These are phyloP conservation scores for Pinctada fucata DNA, from an alignment of 2,888 invertebrate species.

Conservation along the genomic window DNA sequence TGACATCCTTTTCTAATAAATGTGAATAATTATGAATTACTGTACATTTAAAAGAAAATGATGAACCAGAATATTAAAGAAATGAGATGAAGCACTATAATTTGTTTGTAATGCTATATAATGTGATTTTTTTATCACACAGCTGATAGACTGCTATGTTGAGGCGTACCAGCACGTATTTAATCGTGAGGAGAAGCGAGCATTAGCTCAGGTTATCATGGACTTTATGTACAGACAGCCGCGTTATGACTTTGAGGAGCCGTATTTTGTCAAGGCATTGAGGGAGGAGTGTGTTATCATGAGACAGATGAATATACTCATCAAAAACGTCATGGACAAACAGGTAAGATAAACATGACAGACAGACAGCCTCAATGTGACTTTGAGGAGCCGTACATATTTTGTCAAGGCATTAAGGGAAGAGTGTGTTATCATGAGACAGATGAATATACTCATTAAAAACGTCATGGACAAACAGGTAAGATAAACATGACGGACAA, in stretches of 20 bases:
- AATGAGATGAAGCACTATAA: no score
- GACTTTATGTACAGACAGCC: constrained; percentile 73
- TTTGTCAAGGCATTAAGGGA: constrained; percentile 72
- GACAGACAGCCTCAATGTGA: constrained; percentile 70
- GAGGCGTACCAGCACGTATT: constrained; percentile 76
- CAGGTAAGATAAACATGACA: constrained; percentile 59
- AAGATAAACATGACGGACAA: not conserved
- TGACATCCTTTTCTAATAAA: no score
- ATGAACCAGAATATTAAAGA: no score
- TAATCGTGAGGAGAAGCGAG: constrained; percentile 73
- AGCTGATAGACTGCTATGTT: constrained; percentile 75
- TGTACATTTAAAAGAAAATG: no score
- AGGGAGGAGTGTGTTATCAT: constrained; percentile 72
- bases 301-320: constrained; percentile 65
- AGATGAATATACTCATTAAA: constrained; percentile 69
- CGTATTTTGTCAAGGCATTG: constrained; percentile 74
- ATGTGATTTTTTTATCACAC: not conserved
- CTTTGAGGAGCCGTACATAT: constrained; percentile 63
- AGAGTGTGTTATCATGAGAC: constrained; percentile 71
- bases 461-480: constrained; percentile 74
- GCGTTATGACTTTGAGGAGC: constrained; percentile 68
- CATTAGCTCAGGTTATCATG: constrained; percentile 73
- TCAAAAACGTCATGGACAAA: constrained; percentile 73
- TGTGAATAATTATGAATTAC: no score
- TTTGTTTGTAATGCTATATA: no score